phyloP scores from a whole-genome alignment of 23 tunicate species.

The Botrylloides violaceus region DNA sequence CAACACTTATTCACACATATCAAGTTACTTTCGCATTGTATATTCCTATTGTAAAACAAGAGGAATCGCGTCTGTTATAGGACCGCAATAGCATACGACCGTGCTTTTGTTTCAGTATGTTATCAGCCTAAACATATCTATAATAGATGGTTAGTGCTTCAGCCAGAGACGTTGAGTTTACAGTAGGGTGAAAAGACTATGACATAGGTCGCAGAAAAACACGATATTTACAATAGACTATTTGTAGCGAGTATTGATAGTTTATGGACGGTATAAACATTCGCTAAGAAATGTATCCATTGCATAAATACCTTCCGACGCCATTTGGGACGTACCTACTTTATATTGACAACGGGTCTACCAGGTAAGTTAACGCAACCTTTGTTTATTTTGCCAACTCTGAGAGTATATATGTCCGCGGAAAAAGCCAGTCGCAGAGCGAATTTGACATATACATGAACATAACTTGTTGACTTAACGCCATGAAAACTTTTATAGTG shows the following conservation, averaged over 20 bases:
- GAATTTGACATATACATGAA: too few relatives aligned
- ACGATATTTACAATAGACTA: conserved; percentile 9
- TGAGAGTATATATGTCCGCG: too few relatives aligned
- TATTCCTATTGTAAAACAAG: not conserved
- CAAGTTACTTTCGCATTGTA: not conserved
- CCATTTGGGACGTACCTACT: conserved; percentile 81
- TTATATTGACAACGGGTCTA: conserved; percentile 51
- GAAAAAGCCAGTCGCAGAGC: too few relatives aligned
- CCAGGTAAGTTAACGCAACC: conserved; percentile 27
- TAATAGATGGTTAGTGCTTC: not conserved
- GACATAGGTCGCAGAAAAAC: conserved; percentile 5
- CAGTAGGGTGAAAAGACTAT: not conserved
- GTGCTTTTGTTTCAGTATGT: not conserved
- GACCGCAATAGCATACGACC: not conserved
- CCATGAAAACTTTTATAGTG: too few relatives aligned
- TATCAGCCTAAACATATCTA: not conserved
- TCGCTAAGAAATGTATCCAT: conserved; percentile 57
- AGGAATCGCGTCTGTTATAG: not conserved
- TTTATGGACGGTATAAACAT: not conserved
- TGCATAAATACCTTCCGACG: conserved; percentile 66
- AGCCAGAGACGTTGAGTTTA: not conserved
- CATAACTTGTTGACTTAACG: too few relatives aligned
- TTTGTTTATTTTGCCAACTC: conserved; percentile 7
- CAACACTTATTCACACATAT: not conserved
- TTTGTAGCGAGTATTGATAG: conserved; percentile 4